Evolutionary conservation across 1,140 invertebrate species (phyloP), one percentile per base, ranked within the genome.

Genomic region (Apis dorsata): DNA sequence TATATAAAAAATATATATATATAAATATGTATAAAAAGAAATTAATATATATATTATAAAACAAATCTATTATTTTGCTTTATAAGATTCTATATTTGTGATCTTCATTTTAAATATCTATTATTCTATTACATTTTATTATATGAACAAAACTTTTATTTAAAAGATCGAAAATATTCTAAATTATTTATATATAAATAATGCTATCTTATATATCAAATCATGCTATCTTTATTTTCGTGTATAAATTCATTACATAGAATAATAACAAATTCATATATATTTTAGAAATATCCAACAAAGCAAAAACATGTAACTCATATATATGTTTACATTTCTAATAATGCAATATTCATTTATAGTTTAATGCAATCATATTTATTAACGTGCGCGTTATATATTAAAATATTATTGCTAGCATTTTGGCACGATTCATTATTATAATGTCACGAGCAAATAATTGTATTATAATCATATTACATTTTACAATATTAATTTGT

Each of bases 401-500:
- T 70, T 53, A 70, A 70, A 51, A 17, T 34, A 44, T 65, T 55
- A 28, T 72, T 72, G 51, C 24, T 55, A n/a, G 1, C 17, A 28
- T 72, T 19, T n/a, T 28, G n/a, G 15, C 55, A 55, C 28, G 34
- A 55, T 59, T 4, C 12, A 19, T 65, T 68, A 57, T 21, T 51
- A 24, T 49, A 19, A 1, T 2, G 9, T 19, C 1, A 11, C 17
- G 1, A 79, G 2, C 15, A 55, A 59, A 12, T 60, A 49, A 60
- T 57, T 44, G 34, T 44, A 7, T 44, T 28, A 51, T 53, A 59
- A 17, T 13, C 2, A 49, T n/a, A 19, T 9, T 24, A 62, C 5
- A 49, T 69, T 44, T 44, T 69, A n/a, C n/a, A n/a, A n/a, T n/a
- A n/a, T n/a, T n/a, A 9, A 69, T 77, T 62, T 10, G 28, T 77